Base-by-base conservation (phyloP, 2,797 vertebrate species). In the Gymnodraco acuticeps region DNA sequence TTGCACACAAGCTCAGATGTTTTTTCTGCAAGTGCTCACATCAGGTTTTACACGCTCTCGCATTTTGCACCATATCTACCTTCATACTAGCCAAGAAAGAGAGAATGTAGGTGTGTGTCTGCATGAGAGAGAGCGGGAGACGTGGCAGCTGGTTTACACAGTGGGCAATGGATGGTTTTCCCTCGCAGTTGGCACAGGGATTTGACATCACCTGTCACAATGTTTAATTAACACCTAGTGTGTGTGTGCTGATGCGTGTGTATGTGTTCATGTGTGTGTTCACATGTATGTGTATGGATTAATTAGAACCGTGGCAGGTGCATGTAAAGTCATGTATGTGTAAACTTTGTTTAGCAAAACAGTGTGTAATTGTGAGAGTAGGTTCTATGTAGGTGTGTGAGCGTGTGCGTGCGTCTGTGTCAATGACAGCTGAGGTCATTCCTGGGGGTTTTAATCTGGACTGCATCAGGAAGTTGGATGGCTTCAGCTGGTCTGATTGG, bases 181-280 rank as follows among this genome's bases (percentile, higher is more conserved):
- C 80, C 81, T 88, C 83, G 81, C 75, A 70, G 72, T 78, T 90
- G 88, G 91, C 90, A 86, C 71, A 61, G 70, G 61, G 68, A 85
- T 81, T 73, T 87, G 89, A 87, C 85, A 92, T 93, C 90, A 92
- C 92, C 93, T 92, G 89, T 89, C 91, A 88, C 87, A 79, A 86
- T 89, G 89, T 94, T 93, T 93, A 93, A 94, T 94, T 93, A 93
- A 85, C 93, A 92, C 90, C 89, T 82, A 70, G 47, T 75, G 41
- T 63, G 82, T 85, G 73, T 75, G 73, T 64, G 64, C 62, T 43
- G 64, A 62, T 73, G 54, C 15, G 1, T 67, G 54, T 23, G 10
- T 60, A 46, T 68, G 59, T 38, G 33, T 38, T 6, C 8, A 9
- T 38, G 7, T 38, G 33, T 38, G 33, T 38, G 8, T 38, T 38